Percentiles rank a stretch among this genome's conserved stretches.
phyloP scores from a whole-genome alignment of 53 echinoderm and acorn worm species.

The Holothuria leucospilota region DNA sequence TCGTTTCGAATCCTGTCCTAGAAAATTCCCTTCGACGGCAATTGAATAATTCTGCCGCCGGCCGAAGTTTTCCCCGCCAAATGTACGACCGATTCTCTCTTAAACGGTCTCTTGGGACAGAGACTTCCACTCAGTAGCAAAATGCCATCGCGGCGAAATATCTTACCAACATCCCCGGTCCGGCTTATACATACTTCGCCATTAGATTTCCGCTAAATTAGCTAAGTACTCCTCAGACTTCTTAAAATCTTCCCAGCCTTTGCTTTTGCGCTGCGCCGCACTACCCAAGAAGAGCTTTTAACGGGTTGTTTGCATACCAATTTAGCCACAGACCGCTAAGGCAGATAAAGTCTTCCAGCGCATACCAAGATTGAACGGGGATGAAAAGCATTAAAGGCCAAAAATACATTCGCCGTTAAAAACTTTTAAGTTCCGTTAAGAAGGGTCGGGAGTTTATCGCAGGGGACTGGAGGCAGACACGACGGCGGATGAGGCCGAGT shows the following conservation, averaged over 20 bases:
- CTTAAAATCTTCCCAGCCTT: constrained; percentile 26
- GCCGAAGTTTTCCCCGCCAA: constrained; percentile 41
- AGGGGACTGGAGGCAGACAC: constrained; percentile 20
- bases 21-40: constrained; percentile 12
- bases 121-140: constrained; percentile 26
- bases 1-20: too few relatives aligned
- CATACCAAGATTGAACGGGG: not conserved
- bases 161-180: constrained; percentile 31
- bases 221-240: constrained; percentile 34
- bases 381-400: constrained; percentile 17
- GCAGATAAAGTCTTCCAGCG: not conserved
- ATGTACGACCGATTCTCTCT: constrained; percentile 44
- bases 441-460: constrained; percentile 26
- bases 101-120: constrained; percentile 40
- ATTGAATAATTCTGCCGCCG: constrained; percentile 39
- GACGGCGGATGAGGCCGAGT: not conserved
- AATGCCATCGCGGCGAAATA: constrained; percentile 41
- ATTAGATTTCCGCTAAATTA: constrained; percentile 50
- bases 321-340: constrained; percentile 37
- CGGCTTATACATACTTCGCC: constrained; percentile 35
- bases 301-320: constrained; percentile 43
- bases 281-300: constrained; percentile 38
- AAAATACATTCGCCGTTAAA: constrained; percentile 43
- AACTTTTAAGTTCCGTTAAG: constrained; percentile 27
- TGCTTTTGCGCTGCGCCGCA: constrained; percentile 37